Percentiles rank a stretch among this genome's conserved stretches.
Evolutionary conservation across 2,888 invertebrate species (phyloP).

Genomic region (Calephelis perditalis): DNA sequence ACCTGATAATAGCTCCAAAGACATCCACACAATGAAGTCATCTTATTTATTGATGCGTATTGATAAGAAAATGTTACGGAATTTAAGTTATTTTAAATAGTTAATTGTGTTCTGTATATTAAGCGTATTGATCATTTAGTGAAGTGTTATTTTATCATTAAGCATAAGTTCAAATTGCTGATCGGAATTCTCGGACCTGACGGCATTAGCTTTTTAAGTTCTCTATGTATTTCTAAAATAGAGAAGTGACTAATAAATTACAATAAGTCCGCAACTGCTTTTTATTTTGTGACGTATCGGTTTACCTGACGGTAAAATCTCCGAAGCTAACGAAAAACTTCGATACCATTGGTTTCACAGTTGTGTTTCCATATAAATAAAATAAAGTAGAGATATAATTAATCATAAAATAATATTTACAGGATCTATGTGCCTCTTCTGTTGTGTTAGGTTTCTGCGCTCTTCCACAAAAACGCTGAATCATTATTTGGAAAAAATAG

Average conservation of each 20-base stretch:
- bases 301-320: no score
- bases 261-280: constrained; percentile 49
- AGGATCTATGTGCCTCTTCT: no score
- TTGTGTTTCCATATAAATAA: no score
- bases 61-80: constrained; percentile 60
- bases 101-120: constrained; percentile 68
- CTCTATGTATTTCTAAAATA: constrained; percentile 44
- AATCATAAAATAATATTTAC: no score
- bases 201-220: constrained; percentile 53
- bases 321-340: no score
- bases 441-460: no score
- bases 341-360: no score
- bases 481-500: no score
- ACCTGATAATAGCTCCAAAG: constrained; percentile 42
- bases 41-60: constrained; percentile 71
- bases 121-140: constrained; percentile 55
- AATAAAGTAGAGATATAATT: no score
- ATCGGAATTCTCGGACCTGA: constrained; percentile 41
- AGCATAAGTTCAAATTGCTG: constrained; percentile 59
- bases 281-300: constrained; percentile 14
- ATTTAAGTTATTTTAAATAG: constrained; percentile 68
- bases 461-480: no score
- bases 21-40: constrained; percentile 63
- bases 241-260: constrained; percentile 70
- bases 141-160: constrained; percentile 53